phyloP scores from a whole-genome alignment of 2,888 invertebrate species.

The Aleiodes alternator region DNA sequence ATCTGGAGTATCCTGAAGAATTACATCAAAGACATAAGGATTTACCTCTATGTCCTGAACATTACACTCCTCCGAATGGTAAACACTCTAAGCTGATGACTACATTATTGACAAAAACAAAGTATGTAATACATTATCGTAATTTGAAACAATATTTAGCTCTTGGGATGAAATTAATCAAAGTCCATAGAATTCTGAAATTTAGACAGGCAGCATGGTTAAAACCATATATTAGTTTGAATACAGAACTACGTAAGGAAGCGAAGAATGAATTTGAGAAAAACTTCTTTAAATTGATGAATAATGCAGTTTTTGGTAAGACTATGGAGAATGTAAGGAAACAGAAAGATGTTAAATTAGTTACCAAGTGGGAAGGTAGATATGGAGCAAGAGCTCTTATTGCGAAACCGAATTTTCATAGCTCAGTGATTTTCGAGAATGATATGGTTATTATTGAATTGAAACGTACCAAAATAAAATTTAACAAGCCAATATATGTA shows the following conservation, averaged over 20 bases:
- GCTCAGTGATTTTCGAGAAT: conserved; percentile 63
- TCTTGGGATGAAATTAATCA: conserved; percentile 57
- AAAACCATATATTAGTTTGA: conserved; percentile 58
- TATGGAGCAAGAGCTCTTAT: conserved; percentile 65
- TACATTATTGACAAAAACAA: conserved; percentile 42
- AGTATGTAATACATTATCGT: no score
- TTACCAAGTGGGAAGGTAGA: conserved; percentile 65
- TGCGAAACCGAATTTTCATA: conserved; percentile 65
- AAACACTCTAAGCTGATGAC: conserved; percentile 33
- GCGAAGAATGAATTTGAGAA: conserved; percentile 67
- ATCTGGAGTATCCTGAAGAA: conserved; percentile 49
- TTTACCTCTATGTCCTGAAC: conserved; percentile 60
- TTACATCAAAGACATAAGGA: conserved; percentile 65
- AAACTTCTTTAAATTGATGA: conserved; percentile 59
- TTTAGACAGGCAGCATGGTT: conserved; percentile 68
- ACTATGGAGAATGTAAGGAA: conserved; percentile 71
- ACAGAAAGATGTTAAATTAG: conserved; percentile 63
- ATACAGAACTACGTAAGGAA: conserved; percentile 64
- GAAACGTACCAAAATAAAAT: conserved; percentile 57
- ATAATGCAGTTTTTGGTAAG: conserved; percentile 39
- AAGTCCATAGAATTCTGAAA: conserved; percentile 62
- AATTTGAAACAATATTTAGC: conserved; percentile 63
- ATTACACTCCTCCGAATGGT: conserved; percentile 20
- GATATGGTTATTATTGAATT: conserved; percentile 69
- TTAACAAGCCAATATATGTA: conserved; percentile 71